Evolutionary conservation across 1,140 invertebrate species (phyloP).

Genomic region (Brachionus plicatilis): DNA sequence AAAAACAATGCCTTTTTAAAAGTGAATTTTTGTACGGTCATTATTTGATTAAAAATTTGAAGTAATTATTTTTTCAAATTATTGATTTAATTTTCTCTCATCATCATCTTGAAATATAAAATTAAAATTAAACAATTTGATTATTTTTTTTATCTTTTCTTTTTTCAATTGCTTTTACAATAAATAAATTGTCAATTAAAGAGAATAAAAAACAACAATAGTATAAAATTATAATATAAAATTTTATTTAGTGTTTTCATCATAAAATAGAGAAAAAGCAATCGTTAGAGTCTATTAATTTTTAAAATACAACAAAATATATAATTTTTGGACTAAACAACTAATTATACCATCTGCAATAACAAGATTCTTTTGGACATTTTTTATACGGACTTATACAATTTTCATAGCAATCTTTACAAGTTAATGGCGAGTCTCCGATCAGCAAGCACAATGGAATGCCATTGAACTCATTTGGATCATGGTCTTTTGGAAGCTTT

Average conservation of each 20-base stretch:
- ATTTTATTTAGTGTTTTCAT: not conserved
- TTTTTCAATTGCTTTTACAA: too few species aligned
- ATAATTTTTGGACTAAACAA: not conserved
- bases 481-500: not conserved
- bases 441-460: constrained; percentile 2
- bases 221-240: not conserved
- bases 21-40: too few species aligned
- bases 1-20: too few species aligned
- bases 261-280: not conserved
- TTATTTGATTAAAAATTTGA: too few species aligned
- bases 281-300: not conserved
- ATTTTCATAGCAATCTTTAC: constrained; percentile 36
- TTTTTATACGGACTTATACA: constrained; percentile 33
- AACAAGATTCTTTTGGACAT: constrained; percentile 23
- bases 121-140: too few species aligned
- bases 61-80: too few species aligned
- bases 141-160: too few species aligned
- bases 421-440: not conserved
- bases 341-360: constrained; percentile 35
- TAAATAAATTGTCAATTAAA: too few species aligned
- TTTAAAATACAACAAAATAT: not conserved
- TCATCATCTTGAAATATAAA: too few species aligned
- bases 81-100: too few species aligned
- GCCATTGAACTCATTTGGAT: constrained; percentile 24
- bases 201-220: too few species aligned